These are phyloP conservation scores for Lemur catta DNA, from an alignment of 2,797 vertebrate genomes.

Conservation along the genomic window DNA sequence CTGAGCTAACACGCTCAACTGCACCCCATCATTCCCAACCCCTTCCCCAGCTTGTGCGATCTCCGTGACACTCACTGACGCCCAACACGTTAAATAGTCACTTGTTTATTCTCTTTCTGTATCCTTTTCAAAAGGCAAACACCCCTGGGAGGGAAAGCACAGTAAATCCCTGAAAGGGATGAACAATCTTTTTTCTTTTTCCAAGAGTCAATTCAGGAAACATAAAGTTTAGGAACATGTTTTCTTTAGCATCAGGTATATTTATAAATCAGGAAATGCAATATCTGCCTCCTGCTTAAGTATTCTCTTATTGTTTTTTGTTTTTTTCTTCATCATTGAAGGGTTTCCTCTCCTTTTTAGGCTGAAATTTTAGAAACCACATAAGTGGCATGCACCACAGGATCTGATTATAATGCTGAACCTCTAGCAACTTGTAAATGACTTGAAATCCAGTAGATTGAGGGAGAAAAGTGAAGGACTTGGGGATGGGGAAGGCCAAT, in stretches of 20 bases:
- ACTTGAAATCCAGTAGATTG: neutral
- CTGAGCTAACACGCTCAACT: neutral
- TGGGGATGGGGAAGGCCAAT: neutral
- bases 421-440: constrained; percentile 41
- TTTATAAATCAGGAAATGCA: constrained; percentile 52
- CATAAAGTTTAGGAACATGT: neutral
- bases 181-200: neutral
- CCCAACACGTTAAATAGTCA: neutral
- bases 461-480: neutral
- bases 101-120: neutral
- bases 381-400: neutral
- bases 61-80: neutral
- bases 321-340: neutral
- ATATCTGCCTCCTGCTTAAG: neutral
- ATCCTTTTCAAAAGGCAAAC: neutral
- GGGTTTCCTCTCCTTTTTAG: constrained; percentile 43
- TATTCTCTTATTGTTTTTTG: neutral
- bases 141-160: neutral
- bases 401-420: constrained; percentile 57
- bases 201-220: neutral
- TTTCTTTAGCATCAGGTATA: constrained; percentile 35
- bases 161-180: neutral
- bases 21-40: too few relatives aligned
- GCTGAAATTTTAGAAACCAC: constrained; percentile 45
- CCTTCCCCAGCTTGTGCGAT: neutral